Evolutionary conservation across 2,888 invertebrate species (phyloP).

Genomic region (Sthenelais limicola): DNA sequence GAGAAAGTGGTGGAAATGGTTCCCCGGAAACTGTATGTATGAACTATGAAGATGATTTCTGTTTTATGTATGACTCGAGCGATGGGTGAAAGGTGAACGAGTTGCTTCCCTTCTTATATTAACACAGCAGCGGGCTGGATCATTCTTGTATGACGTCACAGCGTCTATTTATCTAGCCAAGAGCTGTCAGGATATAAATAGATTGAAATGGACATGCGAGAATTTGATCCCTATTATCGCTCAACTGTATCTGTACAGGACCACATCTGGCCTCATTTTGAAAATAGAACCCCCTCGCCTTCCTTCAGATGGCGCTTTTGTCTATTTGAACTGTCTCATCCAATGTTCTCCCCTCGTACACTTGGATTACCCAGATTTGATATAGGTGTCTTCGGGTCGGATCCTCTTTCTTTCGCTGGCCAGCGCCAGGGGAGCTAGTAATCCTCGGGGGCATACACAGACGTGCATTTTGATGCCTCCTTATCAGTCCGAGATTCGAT

Average conservation of each 20-base stretch:
- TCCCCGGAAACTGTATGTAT: too few relatives aligned
- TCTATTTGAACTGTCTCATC: conserved; percentile 39
- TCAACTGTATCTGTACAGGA: neutral
- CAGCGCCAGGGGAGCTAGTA: conserved; percentile 8
- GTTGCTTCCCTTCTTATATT: too few relatives aligned
- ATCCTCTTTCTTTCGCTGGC: conserved; percentile 7
- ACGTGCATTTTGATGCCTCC: conserved; percentile 27
- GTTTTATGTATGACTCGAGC: too few relatives aligned
- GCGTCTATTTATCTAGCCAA: too few relatives aligned
- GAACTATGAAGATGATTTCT: too few relatives aligned
- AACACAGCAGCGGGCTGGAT: too few relatives aligned
- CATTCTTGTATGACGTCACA: too few relatives aligned
- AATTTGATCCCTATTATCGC: too few relatives aligned
- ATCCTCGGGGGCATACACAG: conserved; percentile 10
- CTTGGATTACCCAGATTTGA: neutral
- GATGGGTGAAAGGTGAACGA: too few relatives aligned
- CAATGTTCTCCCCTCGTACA: conserved; percentile 12
- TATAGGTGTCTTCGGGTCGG: neutral
- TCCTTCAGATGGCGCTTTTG: conserved; percentile 29
- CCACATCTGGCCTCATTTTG: conserved; percentile 20
- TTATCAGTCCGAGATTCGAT: conserved; percentile 13
- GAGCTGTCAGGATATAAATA: too few relatives aligned
- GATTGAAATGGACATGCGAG: too few relatives aligned
- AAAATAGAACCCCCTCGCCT: conserved; percentile 20
- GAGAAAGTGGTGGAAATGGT: too few relatives aligned